These are phyloP conservation scores for Novumbra hubbsi DNA, from an alignment of 2,797 vertebrate species.

Conservation along the genomic window DNA sequence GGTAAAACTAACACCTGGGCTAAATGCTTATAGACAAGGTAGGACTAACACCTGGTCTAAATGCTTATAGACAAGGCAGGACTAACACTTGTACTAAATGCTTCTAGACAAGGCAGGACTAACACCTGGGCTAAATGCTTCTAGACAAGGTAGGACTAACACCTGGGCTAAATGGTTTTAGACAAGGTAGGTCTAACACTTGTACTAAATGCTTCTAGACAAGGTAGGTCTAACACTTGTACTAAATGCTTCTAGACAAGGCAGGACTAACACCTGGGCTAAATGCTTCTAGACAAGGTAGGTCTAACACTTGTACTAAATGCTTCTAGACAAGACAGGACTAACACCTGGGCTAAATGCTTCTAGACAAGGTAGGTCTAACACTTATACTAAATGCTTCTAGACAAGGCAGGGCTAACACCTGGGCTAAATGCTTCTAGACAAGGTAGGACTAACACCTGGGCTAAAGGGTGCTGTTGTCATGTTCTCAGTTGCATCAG, in stretches of 20 bases:
- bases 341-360: too few relatives aligned
- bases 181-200: constrained; percentile 25
- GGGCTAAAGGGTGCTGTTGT: constrained; percentile 17
- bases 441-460: constrained; percentile 19
- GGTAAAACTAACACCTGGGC: too few relatives aligned
- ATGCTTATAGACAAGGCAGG: too few relatives aligned
- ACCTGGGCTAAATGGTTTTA: constrained; percentile 15
- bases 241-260: constrained; percentile 12
- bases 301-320: too few relatives aligned
- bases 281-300: constrained; percentile 4
- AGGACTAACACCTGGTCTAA: constrained; percentile 21
- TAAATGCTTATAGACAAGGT: too few relatives aligned
- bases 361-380: neutral
- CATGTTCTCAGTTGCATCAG: constrained; percentile 16
- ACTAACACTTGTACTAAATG: constrained; percentile 20
- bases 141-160: too few relatives aligned
- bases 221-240: constrained; percentile 20
- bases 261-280: too few relatives aligned
- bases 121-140: constrained; percentile 22
- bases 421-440: too few relatives aligned
- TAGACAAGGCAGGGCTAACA: neutral
- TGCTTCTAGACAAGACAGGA: constrained; percentile 1
- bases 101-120: too few relatives aligned
- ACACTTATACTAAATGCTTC: too few relatives aligned
- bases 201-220: too few relatives aligned